phyloP scores from a whole-genome alignment of 1,140 invertebrate species.

The Babylonia areolata region DNA sequence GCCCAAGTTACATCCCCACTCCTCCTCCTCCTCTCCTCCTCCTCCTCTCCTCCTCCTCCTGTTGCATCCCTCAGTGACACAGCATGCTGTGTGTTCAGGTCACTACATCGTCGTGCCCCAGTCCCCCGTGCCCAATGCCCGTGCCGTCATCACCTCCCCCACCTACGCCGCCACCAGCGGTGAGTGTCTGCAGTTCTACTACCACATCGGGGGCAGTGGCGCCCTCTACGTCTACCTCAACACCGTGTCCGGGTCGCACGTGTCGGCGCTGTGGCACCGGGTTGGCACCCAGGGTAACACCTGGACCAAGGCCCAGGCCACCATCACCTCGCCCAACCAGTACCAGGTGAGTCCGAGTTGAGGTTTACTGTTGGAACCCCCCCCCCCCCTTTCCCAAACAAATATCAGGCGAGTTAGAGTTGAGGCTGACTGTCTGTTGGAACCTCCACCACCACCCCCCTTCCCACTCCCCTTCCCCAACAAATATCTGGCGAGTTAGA shows the following conservation, averaged over 20 bases:
- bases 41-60: no score
- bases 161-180: conserved; percentile 44
- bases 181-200: conserved; percentile 76
- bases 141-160: conserved; percentile 65
- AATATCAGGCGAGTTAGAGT: background rate
- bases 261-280: conserved; percentile 32
- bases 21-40: no score
- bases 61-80: no score
- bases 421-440: no score
- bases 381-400: background rate
- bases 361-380: background rate
- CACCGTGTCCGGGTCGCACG: conserved; percentile 40
- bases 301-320: conserved; percentile 63
- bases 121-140: conserved; percentile 47
- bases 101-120: conserved; percentile 58
- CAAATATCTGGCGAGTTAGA: no score
- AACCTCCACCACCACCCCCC: no score
- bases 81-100: background rate
- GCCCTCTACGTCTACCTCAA: conserved; percentile 66
- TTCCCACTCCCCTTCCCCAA: no score
- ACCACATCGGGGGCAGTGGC: conserved; percentile 84
- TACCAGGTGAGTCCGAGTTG: conserved; percentile 48
- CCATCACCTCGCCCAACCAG: conserved; percentile 26
- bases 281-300: conserved; percentile 60
- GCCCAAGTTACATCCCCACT: no score